Evolutionary conservation across 2,888 invertebrate genomes (phyloP), one percentile per base, ranked within the genome.

Genomic region (Rhaphigaster nebulosa): DNA sequence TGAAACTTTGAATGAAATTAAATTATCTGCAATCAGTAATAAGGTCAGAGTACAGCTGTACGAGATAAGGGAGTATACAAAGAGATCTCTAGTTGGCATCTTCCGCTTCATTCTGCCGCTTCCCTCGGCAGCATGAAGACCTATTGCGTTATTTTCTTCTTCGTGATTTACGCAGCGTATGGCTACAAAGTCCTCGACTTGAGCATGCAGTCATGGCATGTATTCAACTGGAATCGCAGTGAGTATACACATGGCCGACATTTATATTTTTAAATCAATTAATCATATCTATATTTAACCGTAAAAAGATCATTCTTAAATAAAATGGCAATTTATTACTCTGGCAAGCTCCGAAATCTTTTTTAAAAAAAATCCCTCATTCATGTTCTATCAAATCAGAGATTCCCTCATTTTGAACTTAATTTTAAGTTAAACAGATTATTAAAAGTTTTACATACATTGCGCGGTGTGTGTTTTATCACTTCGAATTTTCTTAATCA

Each of bases 151-250:
- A 12, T n/a, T 5, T 45, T 84, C n/a, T 84, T 84, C 45, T 41
- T 18, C 84, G 13, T 84, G 6, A n/a, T 26, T 41, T 50, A 13
- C n/a, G 23, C 26, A 6, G 84, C 45, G 1, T 0, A 23, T 20
- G 10, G n/a, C 5, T 6, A 26, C 13, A 84, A 84, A 26, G 84
- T 84, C 15, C 0, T 84, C 5, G 45, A 84, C 84, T 12, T 84
- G 26, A 84, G 84, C 18, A n/a, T 12, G 84, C 84, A 84, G 26
- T 84, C 84, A 84, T 84, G 84, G 84, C 84, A 84, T 4, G 45
- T 84, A 0, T 45, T 26, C 84, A 84, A 84, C n/a, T 26, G 12
- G n/a, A 84, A 84, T 45, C 84, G 84, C 45, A 84, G 84, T 84
- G n/a, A 84, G 84, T 84, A 84, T 1, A 76, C 1, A 18, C 0